phyloP scores from a whole-genome alignment of 2,797 vertebrate genomes.

The Acanthis flammea region DNA sequence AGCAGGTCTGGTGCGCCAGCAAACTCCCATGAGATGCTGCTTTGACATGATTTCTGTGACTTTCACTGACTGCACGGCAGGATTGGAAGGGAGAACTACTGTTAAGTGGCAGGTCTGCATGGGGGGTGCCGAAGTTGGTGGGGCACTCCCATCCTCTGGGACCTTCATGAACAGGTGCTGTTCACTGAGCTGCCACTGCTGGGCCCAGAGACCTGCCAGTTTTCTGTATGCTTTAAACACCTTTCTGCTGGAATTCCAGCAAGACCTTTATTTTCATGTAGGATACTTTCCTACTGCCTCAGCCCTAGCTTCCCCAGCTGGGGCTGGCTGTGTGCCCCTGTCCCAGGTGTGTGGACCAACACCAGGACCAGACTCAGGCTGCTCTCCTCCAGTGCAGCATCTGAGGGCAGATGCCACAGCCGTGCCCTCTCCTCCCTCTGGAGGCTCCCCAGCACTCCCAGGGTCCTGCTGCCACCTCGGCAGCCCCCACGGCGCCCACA shows the following conservation, averaged over 20 bases:
- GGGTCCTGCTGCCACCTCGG: background rate
- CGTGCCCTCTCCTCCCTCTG: background rate
- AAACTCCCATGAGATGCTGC: background rate
- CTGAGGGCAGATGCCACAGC: background rate
- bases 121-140: fast-evolving
- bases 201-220: background rate
- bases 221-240: background rate
- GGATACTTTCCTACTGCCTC: background rate
- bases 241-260: background rate
- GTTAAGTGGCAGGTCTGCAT: background rate
- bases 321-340: background rate
- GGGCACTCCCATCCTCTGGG: background rate
- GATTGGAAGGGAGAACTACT: background rate
- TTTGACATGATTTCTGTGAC: background rate
- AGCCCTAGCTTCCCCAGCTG: fast-evolving
- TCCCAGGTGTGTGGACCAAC: fast-evolving
- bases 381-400: fast-evolving
- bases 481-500: background rate
- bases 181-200: background rate
- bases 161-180: background rate
- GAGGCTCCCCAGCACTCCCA: background rate
- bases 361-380: background rate
- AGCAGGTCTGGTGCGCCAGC: background rate
- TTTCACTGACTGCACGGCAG: background rate
- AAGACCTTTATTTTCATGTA: background rate